Base-by-base conservation (phyloP, 2,888 invertebrate species). In the Agrotis clavis region DNA sequence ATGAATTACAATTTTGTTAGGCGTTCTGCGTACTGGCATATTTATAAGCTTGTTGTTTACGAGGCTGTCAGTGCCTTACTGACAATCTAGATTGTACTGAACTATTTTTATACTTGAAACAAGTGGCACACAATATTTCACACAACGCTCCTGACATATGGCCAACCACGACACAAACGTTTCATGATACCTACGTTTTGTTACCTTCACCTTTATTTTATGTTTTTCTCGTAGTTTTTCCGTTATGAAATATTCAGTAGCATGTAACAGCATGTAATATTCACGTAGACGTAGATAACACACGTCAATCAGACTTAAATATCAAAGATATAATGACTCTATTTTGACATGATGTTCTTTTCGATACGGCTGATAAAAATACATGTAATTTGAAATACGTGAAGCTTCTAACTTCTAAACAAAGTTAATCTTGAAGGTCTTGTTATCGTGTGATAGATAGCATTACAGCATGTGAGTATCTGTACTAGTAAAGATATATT, bases 171-270 rank as follows among this genome's bases (percentile, higher is more conserved):
- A 50, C 9, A 68, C 53, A 57, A 48, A 59, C 18, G n/a, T 54
- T 59, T 54, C 25, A 59, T 30, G 16, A n/a, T 47, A 1, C 48
- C 13, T 56, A 54, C 19, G 13, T 79, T 67, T 72, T 67, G 77
- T 77, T 45, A 41, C 70, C 45, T 70, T 78, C 61, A 67, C 83
- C 79, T 74, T 74, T 69, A 68, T 67, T 77, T 75, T 66, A 70
- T 63, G 53, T 57, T 67, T 35, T 59, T 60, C 45, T 48, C 14
- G 45, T 56, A 64, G 50, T 47, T 53, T 50, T 62, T 54, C 21
- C 30, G 18, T 45, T 66, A 76, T 83, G 16, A 72, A 71, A 71
- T 64, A 76, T 76, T 72, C 60, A 81, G 72, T 54, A 79, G 67
- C 68, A 30, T 68, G 57, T 61, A 54, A 50, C 21, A 67, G 57